Evolutionary conservation across 2,113 vertebrate genomes (phyloP).

Genomic region (Gopherus evgoodei): DNA sequence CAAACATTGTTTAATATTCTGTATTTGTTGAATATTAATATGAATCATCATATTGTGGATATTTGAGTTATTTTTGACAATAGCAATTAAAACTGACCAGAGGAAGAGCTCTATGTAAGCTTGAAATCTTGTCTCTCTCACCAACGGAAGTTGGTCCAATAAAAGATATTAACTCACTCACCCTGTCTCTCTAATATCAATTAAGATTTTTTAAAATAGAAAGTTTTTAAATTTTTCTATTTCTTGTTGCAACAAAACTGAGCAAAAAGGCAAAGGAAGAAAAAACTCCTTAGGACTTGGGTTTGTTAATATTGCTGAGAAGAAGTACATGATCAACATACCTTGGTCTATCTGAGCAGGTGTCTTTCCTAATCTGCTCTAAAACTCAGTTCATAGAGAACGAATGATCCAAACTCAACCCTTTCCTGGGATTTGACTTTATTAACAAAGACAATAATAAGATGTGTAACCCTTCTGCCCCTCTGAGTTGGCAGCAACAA

Average conservation of each 20-base stretch:
- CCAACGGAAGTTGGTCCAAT: not conserved
- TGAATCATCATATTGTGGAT: conserved; percentile 4
- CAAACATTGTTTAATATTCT: not conserved
- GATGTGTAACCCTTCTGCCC: too few species aligned
- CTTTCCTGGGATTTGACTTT: not conserved
- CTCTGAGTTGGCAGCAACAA: too few species aligned
- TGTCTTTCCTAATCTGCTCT: not conserved
- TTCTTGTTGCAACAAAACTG: not conserved
- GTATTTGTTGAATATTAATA: not conserved
- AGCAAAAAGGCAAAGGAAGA: not conserved
- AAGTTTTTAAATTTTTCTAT: not conserved
- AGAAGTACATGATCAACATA: not conserved
- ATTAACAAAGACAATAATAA: not conserved
- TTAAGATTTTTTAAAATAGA: not conserved
- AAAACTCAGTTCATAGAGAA: not conserved
- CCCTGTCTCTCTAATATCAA: not conserved
- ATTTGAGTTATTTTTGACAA: not conserved
- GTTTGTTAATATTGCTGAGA: not conserved
- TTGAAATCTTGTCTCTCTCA: not conserved
- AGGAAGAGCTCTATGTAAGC: not conserved
- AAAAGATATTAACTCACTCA: not conserved
- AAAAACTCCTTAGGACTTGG: not conserved
- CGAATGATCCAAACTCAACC: not conserved
- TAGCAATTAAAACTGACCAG: not conserved
- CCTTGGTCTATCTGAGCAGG: accelerated